Evolutionary conservation across 2,888 invertebrate species (phyloP), one percentile per base, ranked within the genome.

Genomic region (Helicoverpa assulta): DNA sequence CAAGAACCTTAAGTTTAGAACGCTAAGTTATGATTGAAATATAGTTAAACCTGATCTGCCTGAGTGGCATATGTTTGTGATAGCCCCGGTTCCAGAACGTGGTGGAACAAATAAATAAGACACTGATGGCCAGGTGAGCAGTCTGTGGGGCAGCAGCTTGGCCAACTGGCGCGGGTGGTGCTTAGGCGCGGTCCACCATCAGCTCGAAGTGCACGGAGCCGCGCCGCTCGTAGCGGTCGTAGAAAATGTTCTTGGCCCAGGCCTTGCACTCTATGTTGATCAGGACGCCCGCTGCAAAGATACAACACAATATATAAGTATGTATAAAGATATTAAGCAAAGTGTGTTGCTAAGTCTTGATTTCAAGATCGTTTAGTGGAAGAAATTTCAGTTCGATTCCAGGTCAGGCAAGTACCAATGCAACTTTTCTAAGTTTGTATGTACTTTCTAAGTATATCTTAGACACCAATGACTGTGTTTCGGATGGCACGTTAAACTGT

Each of bases 141-240:
- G 55, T 69, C 60, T 52, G 69, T 73, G 50, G 56, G 73, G 53
- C 40, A 47, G 43, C 56, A 59, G 63, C 66, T 66, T 73, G 62
- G 80, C 78, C 83, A 78, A 76, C 77, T 76, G 76, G 74, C 64
- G 59, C 62, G 51, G 64, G 58, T 81, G 69, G 82, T 67, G 85
- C 85, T 95, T 96, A 96, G 89, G 89, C 86, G 86, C 91, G 91
- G 96, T 99, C 99, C 92, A 99, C 97, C 97, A 99, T 97, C 93
- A 99, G 96, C 96, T 99, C 99, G 96, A 99, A 99, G 96, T 99
- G 99, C 88, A 99, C 98, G 87, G 98, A 98, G 88, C 99, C 99
- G 91, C 98, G 97, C 94, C 98, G 97, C 92, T 99, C 98, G 93
- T 97, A 97, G 90, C 98, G 97, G 95, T 99, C 95, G 94, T 99